These are phyloP conservation scores for Sycophila texana DNA, from an alignment of 2,888 invertebrate species.

Conservation along the genomic window DNA sequence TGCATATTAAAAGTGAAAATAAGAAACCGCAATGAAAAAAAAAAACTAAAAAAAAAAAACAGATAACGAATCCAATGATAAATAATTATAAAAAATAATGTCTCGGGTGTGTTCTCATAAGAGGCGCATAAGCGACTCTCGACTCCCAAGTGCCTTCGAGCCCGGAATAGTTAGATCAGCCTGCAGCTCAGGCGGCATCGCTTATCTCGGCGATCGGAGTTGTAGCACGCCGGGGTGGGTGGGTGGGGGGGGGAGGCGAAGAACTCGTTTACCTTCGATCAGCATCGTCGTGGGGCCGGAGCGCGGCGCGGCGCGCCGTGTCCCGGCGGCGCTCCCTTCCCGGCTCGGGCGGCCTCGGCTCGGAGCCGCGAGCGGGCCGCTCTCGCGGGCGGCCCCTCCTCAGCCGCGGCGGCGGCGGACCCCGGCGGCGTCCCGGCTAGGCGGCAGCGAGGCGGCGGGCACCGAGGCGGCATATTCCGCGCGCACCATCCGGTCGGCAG, in stretches of 20 bases:
- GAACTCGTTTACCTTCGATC: slow-evolving; percentile 46
- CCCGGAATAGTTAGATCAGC: background rate
- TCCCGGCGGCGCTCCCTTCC: slow-evolving; percentile 22
- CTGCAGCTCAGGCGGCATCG: background rate
- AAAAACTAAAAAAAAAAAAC: no score
- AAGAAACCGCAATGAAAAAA: no score
- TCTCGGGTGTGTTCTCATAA: no score
- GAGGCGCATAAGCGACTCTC: background rate
- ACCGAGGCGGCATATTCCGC: slow-evolving; percentile 23
- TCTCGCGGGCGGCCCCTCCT: background rate
- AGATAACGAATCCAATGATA: no score
- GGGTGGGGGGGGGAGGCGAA: background rate
- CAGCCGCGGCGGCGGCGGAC: background rate
- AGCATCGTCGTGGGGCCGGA: slow-evolving; percentile 51
- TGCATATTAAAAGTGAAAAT: no score
- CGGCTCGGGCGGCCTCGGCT: background rate
- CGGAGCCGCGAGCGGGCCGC: slow-evolving; percentile 6
- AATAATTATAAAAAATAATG: no score
- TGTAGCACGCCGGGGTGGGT: background rate
- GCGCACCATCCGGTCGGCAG: background rate
- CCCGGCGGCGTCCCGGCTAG: background rate
- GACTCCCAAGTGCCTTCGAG: background rate
- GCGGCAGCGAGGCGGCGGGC: background rate
- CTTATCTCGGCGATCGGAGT: background rate
- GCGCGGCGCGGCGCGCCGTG: slow-evolving; percentile 30